Conservation (phyloP, 2,888 invertebrate genomes). For the Drosophila niveifrons region DNA sequence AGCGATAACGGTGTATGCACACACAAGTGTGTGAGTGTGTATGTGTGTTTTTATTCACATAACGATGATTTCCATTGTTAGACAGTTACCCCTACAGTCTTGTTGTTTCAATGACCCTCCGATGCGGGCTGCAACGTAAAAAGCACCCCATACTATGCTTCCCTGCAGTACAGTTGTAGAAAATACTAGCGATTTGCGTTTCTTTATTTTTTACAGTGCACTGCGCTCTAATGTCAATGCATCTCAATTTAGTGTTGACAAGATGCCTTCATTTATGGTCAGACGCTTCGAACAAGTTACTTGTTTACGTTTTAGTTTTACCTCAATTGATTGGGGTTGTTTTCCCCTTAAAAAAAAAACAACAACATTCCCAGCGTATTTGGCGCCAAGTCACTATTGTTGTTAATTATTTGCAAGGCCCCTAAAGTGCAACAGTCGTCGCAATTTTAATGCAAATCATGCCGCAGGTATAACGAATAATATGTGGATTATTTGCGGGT, state of each 20-base stretch:
- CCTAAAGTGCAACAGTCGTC: slow-evolving; percentile 21
- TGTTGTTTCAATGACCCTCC: slow-evolving; percentile 7
- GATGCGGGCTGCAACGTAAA: slow-evolving; percentile 10
- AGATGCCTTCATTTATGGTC: slow-evolving; percentile 50
- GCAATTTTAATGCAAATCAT: background rate
- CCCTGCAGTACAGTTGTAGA: slow-evolving; percentile 45
- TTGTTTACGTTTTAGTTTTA: slow-evolving; percentile 49
- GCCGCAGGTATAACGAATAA: slow-evolving; percentile 30
- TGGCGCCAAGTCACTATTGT: slow-evolving; percentile 33
- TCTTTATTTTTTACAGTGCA: slow-evolving; percentile 43
- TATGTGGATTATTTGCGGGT: background rate
- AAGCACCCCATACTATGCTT: slow-evolving; percentile 43
- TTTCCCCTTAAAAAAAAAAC: slow-evolving; percentile 6
- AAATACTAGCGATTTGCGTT: background rate
- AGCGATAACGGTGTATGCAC: slow-evolving; percentile 7
- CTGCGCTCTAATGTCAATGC: slow-evolving; percentile 11
- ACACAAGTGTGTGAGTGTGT: background rate
- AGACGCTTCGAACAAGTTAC: slow-evolving; percentile 46
- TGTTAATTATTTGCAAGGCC: slow-evolving; percentile 45
- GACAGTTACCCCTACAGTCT: slow-evolving; percentile 14
- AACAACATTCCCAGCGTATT: slow-evolving; percentile 28
- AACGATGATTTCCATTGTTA: slow-evolving; percentile 28
- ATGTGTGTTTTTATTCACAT: background rate
- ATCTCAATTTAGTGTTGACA: slow-evolving; percentile 32
- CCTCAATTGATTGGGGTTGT: slow-evolving; percentile 24